Evolutionary conservation across 2,797 vertebrate genomes (phyloP).

Genomic region (Echiichthys vipera): DNA sequence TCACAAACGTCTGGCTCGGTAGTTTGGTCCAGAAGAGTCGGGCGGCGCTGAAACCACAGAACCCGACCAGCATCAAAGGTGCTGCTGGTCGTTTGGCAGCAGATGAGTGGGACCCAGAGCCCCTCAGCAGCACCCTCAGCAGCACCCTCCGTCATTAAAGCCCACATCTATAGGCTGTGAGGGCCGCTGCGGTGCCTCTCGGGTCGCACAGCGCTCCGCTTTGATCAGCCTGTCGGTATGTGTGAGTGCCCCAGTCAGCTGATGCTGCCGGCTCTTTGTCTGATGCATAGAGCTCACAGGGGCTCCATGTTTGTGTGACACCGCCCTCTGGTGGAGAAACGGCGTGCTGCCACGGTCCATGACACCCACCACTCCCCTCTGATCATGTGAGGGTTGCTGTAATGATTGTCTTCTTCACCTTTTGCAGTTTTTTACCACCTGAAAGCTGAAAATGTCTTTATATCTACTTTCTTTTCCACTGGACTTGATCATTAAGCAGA

Average conservation of each 20-base stretch:
- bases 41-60: constrained; percentile 34
- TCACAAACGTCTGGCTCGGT: constrained; percentile 3
- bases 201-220: constrained; percentile 39
- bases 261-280: constrained; percentile 55
- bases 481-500: no score
- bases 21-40: constrained; percentile 28
- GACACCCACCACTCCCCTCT: not conserved
- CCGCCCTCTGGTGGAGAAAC: constrained; percentile 66
- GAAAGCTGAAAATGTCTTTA: no score
- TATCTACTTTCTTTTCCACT: not conserved
- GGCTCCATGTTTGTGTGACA: constrained; percentile 43
- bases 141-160: constrained; percentile 53
- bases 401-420: no score
- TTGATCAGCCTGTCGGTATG: constrained; percentile 56
- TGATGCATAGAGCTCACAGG: constrained; percentile 2
- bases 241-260: constrained; percentile 59
- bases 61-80: constrained; percentile 59
- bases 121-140: constrained; percentile 42
- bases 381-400: not conserved
- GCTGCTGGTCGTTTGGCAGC: constrained; percentile 52
- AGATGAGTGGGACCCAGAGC: constrained; percentile 51
- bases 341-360: not conserved
- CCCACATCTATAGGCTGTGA: constrained; percentile 55
- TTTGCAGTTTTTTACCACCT: no score
- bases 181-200: constrained; percentile 33